Conservation (phyloP, 2,113 vertebrate species). For the Emberiza fucata region DNA sequence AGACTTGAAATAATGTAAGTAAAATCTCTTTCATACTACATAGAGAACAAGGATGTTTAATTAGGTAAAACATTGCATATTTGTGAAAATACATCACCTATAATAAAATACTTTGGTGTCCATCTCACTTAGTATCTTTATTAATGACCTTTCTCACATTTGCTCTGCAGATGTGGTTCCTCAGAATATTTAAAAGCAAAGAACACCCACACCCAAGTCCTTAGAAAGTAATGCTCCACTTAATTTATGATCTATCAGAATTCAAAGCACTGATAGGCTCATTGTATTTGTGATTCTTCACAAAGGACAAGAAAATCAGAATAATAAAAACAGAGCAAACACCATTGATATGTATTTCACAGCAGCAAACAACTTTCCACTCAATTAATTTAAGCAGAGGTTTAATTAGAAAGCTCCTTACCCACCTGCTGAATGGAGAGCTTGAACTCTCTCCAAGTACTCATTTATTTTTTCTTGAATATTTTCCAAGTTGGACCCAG, state of each 20-base stretch:
- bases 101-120: not conserved
- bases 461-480: slow-evolving; percentile 96
- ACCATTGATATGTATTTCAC: not conserved
- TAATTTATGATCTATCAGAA: not conserved
- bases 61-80: not conserved
- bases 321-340: not conserved
- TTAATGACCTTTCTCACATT: not conserved
- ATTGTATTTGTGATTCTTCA: not conserved
- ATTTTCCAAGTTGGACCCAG: slow-evolving; percentile 91
- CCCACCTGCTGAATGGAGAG: slow-evolving; percentile 88
- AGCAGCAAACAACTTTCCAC: not conserved
- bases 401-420: slow-evolving; percentile 36
- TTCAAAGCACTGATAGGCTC: not conserved
- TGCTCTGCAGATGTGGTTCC: not conserved
- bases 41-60: not conserved
- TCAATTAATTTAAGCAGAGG: not conserved
- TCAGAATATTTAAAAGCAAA: not conserved
- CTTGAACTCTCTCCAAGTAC: slow-evolving; percentile 92
- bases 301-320: not conserved
- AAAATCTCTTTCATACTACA: not conserved
- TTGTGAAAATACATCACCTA: not conserved
- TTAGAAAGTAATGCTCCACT: not conserved
- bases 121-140: not conserved
- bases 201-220: not conserved
- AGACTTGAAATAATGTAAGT: not conserved